Evolutionary conservation across 1,140 invertebrate species (phyloP), one percentile per base, ranked within the genome.

Genomic region (Zaprionus kolodkinae): DNA sequence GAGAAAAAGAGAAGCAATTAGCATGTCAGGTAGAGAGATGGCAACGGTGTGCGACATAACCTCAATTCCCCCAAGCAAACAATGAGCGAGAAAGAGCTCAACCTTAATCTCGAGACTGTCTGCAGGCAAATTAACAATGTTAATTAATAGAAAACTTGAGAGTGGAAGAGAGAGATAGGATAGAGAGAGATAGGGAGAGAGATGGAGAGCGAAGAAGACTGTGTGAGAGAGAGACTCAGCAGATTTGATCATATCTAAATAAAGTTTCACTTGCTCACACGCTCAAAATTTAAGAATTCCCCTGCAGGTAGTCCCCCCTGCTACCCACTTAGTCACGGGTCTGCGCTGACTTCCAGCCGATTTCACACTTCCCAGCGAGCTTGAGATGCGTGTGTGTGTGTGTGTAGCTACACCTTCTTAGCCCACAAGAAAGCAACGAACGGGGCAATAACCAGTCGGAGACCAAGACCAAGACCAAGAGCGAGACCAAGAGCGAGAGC

Each of bases 121-220:
- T 56, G 56, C 64, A 69, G 50, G 62, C 68, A 79, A 81, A 86
- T 81, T 81, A 87, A 82, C 78, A 87, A 87, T 82, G 79, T 79
- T 87, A 87, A 87, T 87, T 75, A 87, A 82, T 82, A 87, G 69
- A 82, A 87, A 87, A 82, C 66, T 76, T 81, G 67, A 69, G 43
- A 73, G 54, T 17, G 30, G 52, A 33, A 59, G 12, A 56, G n/a
- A 50, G 48, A 45, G 11, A 35, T n/a, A 35, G 10, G 11, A 60
- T 12, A 38, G 7, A 81, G 10, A 52, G 25, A 63, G 40, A 69
- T 6, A 61, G 13, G 33, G 33, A 56, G 36, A 65, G 50, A 2
- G 6, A 65, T 6, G 79, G 17, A 54, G 21, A 61, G 33, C 1
- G 4, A 35, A 9, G 10, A 25, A 70, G 9, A 27, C 4, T 10